Conservation (phyloP, 2,113 vertebrate species). For the Turdus rufiventris region DNA sequence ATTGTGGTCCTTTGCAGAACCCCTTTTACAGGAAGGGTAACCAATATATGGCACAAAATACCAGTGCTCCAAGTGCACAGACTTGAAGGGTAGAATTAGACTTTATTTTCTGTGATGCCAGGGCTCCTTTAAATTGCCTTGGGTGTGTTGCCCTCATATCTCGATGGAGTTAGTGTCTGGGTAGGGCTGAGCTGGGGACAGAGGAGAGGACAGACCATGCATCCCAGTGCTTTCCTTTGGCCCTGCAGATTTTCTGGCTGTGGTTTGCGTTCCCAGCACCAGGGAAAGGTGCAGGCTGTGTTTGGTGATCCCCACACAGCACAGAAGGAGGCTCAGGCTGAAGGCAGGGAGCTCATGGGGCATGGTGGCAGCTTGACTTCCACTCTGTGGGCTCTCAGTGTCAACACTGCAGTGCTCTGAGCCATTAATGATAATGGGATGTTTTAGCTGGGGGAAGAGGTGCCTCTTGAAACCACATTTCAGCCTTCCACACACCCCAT, state of each 20-base stretch:
- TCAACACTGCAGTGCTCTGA: neutral
- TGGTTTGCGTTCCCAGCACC: neutral
- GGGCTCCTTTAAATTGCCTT: neutral
- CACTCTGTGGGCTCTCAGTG: neutral
- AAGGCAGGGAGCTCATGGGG: neutral
- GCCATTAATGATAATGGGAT: neutral
- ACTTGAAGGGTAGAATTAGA: neutral
- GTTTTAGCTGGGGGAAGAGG: neutral
- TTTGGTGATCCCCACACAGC: neutral
- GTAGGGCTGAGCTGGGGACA: neutral
- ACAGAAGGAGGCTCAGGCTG: neutral
- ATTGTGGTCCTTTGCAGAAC: neutral
- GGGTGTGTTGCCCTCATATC: rapidly evolving
- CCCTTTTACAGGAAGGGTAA: neutral
- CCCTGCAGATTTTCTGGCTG: neutral
- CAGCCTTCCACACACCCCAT: neutral
- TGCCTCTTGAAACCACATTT: neutral
- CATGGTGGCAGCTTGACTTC: neutral
- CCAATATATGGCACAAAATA: neutral
- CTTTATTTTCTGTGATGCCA: neutral
- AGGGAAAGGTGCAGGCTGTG: neutral
- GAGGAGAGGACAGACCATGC: neutral
- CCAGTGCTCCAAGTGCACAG: neutral
- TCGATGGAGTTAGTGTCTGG: rapidly evolving
- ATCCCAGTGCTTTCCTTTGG: neutral